These are phyloP conservation scores for Tragopan temminckii DNA, from an alignment of 2,797 vertebrate genomes.

Conservation along the genomic window DNA sequence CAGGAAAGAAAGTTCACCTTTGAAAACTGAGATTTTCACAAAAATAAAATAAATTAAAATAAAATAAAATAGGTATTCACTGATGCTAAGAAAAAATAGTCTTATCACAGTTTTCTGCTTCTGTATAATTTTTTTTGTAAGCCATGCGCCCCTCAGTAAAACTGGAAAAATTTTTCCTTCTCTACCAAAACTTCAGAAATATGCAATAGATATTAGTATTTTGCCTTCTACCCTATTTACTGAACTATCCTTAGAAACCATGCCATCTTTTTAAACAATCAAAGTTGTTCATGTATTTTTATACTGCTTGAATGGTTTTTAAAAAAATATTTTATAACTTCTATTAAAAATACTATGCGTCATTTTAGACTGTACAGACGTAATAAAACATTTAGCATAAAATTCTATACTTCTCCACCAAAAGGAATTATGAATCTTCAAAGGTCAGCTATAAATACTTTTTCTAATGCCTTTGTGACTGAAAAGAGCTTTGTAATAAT, in stretches of 20 bases:
- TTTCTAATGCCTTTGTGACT: conserved; percentile 61
- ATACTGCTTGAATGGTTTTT: conserved; percentile 16
- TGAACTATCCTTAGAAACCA: background rate
- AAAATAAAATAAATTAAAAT: too few relatives aligned
- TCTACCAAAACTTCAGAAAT: background rate
- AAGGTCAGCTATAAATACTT: conserved; percentile 82
- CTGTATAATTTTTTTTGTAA: background rate
- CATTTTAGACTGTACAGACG: conserved; percentile 15
- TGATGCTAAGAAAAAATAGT: background rate
- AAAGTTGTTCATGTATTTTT: background rate
- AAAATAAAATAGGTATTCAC: background rate
- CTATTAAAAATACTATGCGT: background rate
- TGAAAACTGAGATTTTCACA: background rate
- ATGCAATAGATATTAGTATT: background rate
- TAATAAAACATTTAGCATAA: conserved; percentile 44
- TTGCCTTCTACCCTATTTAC: background rate
- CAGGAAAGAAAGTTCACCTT: background rate
- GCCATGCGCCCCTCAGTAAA: background rate
- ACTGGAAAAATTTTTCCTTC: background rate
- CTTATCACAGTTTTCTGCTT: background rate
- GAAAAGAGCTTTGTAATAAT: conserved; percentile 63
- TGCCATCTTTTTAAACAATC: background rate
- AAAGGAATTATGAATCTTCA: conserved; percentile 70
- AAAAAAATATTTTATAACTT: conserved; percentile 29
- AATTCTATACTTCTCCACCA: conserved; percentile 54